Percentiles rank a stretch among this genome's conserved stretches.
These are phyloP conservation scores for Anomalospiza imberbis DNA, from an alignment of 2,797 vertebrate genomes.

Conservation along the genomic window DNA sequence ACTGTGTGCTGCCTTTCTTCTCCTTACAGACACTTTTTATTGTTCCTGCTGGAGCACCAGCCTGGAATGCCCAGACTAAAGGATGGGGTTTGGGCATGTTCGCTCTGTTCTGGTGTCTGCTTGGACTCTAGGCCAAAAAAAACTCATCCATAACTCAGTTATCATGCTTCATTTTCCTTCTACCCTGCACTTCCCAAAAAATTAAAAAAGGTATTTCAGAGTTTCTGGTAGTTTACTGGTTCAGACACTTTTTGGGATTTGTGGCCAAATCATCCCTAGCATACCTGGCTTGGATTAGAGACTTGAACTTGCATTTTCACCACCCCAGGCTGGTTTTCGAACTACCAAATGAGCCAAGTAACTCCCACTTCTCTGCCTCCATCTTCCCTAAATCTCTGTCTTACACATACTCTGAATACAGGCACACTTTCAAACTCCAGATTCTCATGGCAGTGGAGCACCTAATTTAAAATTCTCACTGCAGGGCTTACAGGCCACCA, in stretches of 20 bases:
- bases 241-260: not conserved
- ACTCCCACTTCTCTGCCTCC: not conserved
- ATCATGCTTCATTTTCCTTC: not conserved
- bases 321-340: not conserved
- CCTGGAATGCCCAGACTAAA: not conserved
- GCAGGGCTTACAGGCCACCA: not conserved
- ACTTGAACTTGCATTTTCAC: not conserved
- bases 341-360: not conserved
- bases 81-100: not conserved
- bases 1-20: not conserved
- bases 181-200: not conserved
- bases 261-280: not conserved
- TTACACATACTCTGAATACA: not conserved
- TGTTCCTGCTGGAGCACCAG: not conserved
- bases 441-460: not conserved
- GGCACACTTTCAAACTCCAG: not conserved
- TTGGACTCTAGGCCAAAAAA: not conserved
- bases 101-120: not conserved
- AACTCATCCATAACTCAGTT: not conserved
- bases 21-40: not conserved
- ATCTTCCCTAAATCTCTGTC: not conserved
- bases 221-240: not conserved
- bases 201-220: not conserved
- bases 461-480: not conserved
- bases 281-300: not conserved